Evolutionary conservation across 2,888 invertebrate species (phyloP), one percentile per base, ranked within the genome.

Genomic region (Holacanthella duospinosa): DNA sequence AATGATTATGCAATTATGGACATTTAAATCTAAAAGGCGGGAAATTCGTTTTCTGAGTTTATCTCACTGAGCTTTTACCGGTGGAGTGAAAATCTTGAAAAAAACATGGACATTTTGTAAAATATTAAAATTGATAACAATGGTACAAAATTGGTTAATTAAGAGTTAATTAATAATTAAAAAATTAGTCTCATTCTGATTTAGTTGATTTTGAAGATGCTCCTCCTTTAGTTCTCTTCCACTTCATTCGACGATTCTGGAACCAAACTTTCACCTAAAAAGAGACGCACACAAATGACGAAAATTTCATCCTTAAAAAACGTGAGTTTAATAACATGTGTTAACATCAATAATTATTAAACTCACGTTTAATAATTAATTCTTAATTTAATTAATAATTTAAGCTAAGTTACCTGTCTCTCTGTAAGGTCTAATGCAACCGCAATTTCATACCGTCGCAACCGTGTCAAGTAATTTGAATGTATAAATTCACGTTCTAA

Each of bases 371-470:
- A n/a, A n/a, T 36, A 36, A 36, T 36, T 6, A 16, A 36, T 6
- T 12, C 16, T 36, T 16, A 36, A 36, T 12, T 28, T n/a, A 29
- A 16, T 57, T 3, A 28, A 16, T 24, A 29, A 6, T 29, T 21
- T 16, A 57, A 27, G 2, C 21, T 43, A 43, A 29, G 12, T 43
- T 43, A 12, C 29, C 6, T 59, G 26, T n/a, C 26, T 89, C 93
- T 95, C 94, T 1, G 91, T 89, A 62, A 95, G 83, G 76, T 90
- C 87, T 68, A 95, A 78, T 0, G 92, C 86, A 1, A 94, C 89
- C 0, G 95, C 91, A 66, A 95, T 93, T 80, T 95, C 94, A 75
- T 95, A 95, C 71, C 95, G 80, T 61, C 94, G 80, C 65, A 95
- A 80, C 62, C 94, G 80, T 0, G 93, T 93, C 65, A 95, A 81